These are phyloP conservation scores for Machaerirhynchus nigripectus DNA, from an alignment of 2,113 vertebrate genomes.

Conservation along the genomic window DNA sequence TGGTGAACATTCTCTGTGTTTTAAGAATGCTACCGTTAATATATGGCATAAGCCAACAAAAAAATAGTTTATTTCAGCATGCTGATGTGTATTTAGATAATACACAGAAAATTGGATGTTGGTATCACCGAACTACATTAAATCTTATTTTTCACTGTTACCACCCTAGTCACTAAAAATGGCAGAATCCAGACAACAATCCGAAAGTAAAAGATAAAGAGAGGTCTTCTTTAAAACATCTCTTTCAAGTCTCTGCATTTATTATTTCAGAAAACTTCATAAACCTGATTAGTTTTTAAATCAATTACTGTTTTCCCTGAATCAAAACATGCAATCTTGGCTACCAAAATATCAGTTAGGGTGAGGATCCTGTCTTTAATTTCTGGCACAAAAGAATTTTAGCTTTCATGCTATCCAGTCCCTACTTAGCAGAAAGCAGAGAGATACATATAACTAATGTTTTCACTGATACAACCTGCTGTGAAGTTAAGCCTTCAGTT, in stretches of 20 bases:
- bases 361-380: background rate
- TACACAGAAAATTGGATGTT: background rate
- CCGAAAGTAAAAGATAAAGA: background rate
- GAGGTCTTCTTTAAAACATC: accelerated
- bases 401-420: background rate
- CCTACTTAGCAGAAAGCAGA: background rate
- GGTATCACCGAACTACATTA: background rate
- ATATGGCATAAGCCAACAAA: background rate
- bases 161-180: background rate
- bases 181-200: background rate
- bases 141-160: background rate
- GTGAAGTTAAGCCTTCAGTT: background rate
- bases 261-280: background rate
- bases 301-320: background rate
- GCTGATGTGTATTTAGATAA: background rate
- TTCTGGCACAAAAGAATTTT: background rate
- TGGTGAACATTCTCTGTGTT: background rate
- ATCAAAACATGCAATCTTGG: background rate
- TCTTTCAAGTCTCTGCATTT: background rate
- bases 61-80: background rate
- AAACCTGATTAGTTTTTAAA: background rate
- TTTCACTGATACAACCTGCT: background rate
- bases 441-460: background rate
- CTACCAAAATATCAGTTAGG: background rate
- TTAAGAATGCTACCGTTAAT: background rate